Percentiles rank a stretch among this genome's conserved stretches.
Conservation (phyloP, 2,888 invertebrate species). For the Eristalinus aeneus region DNA sequence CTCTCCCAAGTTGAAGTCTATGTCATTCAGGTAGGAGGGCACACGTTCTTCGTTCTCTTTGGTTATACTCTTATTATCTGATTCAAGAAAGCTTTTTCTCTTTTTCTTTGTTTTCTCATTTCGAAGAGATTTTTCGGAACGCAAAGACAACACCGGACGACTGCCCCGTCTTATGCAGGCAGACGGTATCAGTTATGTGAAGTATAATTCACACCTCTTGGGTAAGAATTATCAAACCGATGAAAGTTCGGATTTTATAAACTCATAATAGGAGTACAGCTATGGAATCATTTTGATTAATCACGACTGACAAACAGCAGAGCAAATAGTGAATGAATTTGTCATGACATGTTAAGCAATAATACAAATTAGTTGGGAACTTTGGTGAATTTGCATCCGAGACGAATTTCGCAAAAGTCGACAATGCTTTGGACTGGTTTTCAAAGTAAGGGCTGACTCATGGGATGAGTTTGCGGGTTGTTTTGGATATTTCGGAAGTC, state of each 20-base stretch:
- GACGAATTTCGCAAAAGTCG: background rate
- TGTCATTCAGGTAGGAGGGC: background rate
- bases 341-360: background rate
- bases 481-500: background rate
- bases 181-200: background rate
- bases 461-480: background rate
- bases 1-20: background rate
- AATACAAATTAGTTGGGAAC: conserved; percentile 3
- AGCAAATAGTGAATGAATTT: background rate
- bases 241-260: background rate
- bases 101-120: background rate
- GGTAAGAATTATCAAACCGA: background rate
- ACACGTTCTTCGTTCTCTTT: background rate
- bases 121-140: background rate
- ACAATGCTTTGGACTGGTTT: background rate
- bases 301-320: background rate
- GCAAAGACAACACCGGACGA: no score
- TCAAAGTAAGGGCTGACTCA: background rate
- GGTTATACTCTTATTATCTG: background rate
- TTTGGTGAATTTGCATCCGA: conserved; percentile 5
- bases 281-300: background rate
- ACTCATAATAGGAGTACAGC: background rate
- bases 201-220: background rate
- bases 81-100: background rate
- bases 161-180: background rate